Base-by-base conservation (phyloP, 2,113 vertebrate genomes). In the Odontesthes bonariensis region DNA sequence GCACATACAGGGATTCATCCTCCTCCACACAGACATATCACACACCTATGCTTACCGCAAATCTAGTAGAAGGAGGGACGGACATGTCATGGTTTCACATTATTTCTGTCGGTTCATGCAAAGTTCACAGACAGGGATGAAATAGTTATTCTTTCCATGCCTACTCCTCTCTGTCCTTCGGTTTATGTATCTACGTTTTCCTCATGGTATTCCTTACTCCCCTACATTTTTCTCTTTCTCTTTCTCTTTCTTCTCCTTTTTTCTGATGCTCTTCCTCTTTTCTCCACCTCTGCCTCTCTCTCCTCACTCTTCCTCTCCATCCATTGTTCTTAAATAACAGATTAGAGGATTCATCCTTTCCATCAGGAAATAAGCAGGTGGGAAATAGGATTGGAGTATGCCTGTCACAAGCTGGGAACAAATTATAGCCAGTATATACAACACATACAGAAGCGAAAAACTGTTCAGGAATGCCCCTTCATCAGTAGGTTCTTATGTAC, bases 61-160 rank as follows among this genome's bases (percentile, higher is more conserved):
- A 99, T 98, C 96, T 98, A 97, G 95, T 97, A 95, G 95, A 98
- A 99, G 97, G 95, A 96, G 96, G 96, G 97, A 96, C 96, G 93
- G 94, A 94, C 95, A 95, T 97, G 96, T 99, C 96, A 98, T 97
- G 96, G 95, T 93, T 95, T 96, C 96, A 96, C 96, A 98, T 98
- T 97, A 98, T 97, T 97, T 95, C 96, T 95, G 91, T 94, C 92
- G 94, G 97, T 99, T 99, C 97, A 98, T 96, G 96, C 96, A 98
- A 98, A 99, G 98, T 99, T 99, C 98, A 99, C 96, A 96, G 95
- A 97, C 95, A 93, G 96, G 92, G 96, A 94, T 94, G 92, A 94
- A 95, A 96, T 95, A 94, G 95, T 97, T 95, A 75, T 79, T 81
- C 77, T 81, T 69, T 73, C 59, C 42, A 51, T 49, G 51, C 65